Percentiles rank a stretch among this genome's conserved stretches.
phyloP scores from a whole-genome alignment of 2,888 invertebrate species.

The Tinea semifulvella region DNA sequence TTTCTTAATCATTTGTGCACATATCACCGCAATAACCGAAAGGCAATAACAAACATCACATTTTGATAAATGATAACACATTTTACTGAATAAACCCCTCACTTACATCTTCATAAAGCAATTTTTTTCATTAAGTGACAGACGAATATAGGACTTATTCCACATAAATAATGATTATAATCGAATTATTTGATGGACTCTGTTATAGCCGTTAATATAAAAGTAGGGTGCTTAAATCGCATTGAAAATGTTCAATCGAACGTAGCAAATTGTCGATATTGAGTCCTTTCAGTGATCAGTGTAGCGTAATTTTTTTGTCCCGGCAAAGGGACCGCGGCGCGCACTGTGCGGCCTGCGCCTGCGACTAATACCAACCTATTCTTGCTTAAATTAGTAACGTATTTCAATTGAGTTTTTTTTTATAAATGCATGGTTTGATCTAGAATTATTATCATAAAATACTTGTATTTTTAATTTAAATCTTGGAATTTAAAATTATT shows the following conservation, averaged over 20 bases:
- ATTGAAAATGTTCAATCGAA: slow-evolving; percentile 9
- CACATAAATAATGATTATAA: no score
- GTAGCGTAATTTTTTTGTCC: slow-evolving; percentile 1
- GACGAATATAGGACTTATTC: neutral
- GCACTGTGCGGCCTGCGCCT: slow-evolving; percentile 10
- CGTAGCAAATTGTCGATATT: slow-evolving; percentile 12
- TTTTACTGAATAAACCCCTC: slow-evolving; percentile 52
- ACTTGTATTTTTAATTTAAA: no score
- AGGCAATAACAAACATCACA: slow-evolving; percentile 56
- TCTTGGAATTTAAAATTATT: no score
- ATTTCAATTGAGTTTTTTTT: no score
- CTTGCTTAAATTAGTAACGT: no score
- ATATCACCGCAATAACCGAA: slow-evolving; percentile 56
- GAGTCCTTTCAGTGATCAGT: neutral
- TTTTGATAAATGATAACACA: slow-evolving; percentile 61
- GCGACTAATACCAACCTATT: no score
- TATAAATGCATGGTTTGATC: no score
- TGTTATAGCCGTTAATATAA: no score
- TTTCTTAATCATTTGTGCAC: slow-evolving; percentile 55
- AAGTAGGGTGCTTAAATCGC: neutral
- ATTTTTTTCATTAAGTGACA: slow-evolving; percentile 22
- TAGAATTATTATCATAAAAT: no score
- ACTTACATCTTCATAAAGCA: slow-evolving; percentile 52
- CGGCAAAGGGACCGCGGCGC: neutral
- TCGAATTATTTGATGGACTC: neutral